Percentiles rank a stretch among this genome's conserved stretches.
These are phyloP conservation scores for Pseudomyrmex cubaensis DNA, from an alignment of 1,140 invertebrate genomes.

Conservation along the genomic window DNA sequence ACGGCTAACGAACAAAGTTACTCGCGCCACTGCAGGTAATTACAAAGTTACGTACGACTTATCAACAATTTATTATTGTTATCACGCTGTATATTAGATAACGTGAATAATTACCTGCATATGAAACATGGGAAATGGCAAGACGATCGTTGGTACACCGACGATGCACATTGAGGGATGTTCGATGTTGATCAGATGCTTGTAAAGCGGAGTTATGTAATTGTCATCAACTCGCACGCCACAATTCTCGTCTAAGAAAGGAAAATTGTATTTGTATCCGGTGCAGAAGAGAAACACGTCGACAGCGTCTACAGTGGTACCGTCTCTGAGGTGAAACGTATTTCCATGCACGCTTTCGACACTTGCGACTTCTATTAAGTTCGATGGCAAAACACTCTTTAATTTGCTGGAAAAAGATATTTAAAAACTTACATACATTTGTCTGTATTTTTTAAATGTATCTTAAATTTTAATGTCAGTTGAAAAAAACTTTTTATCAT, in stretches of 20 bases:
- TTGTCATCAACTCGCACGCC: slow-evolving; percentile 87
- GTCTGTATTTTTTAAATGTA: not conserved
- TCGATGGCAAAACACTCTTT: slow-evolving; percentile 63
- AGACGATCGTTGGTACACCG: slow-evolving; percentile 88
- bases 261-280: slow-evolving; percentile 89
- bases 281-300: slow-evolving; percentile 78
- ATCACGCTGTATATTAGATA: slow-evolving; percentile 14
- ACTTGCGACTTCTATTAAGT: slow-evolving; percentile 74
- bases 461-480: not conserved
- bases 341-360: slow-evolving; percentile 72
- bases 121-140: slow-evolving; percentile 90
- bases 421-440: not conserved
- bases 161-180: slow-evolving; percentile 91
- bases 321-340: slow-evolving; percentile 72
- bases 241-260: slow-evolving; percentile 88
- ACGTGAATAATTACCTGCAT: slow-evolving; percentile 86
- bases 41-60: not conserved
- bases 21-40: not conserved
- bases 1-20: not conserved
- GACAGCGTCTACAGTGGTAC: slow-evolving; percentile 54
- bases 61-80: not conserved
- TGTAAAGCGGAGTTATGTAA: slow-evolving; percentile 90
- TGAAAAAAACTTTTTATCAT: not conserved
- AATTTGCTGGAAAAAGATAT: slow-evolving; percentile 63
- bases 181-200: slow-evolving; percentile 90